phyloP scores from a whole-genome alignment of 2,113 vertebrate species.

The Peromyscus polionotus region DNA sequence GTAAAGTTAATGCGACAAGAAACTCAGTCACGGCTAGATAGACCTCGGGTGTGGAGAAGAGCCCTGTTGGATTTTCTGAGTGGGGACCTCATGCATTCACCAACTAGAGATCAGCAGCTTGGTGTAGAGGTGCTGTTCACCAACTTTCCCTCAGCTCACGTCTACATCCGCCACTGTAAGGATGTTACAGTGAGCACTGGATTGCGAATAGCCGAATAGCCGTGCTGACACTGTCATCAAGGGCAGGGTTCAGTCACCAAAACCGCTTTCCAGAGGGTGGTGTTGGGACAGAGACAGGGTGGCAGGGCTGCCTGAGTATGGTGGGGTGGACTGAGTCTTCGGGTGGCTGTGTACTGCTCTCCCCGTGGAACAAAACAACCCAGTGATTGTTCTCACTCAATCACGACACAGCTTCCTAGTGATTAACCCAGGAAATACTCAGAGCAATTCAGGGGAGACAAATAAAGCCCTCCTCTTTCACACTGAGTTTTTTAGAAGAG shows the following conservation, averaged over 20 bases:
- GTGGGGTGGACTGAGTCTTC: background rate
- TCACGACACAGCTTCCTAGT: background rate
- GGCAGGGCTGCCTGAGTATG: background rate
- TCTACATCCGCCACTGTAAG: background rate
- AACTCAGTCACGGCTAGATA: background rate
- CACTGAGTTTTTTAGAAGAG: background rate
- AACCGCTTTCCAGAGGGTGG: background rate
- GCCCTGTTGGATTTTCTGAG: background rate
- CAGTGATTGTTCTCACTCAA: background rate
- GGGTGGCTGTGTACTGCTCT: background rate
- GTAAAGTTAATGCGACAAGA: background rate
- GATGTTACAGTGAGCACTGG: background rate
- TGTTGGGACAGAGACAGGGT: too few species aligned
- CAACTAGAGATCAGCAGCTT: background rate
- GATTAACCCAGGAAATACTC: background rate
- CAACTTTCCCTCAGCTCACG: background rate
- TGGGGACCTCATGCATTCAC: background rate
- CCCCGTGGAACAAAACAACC: background rate
- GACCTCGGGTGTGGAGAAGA: background rate
- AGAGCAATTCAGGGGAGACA: constrained; percentile 30
- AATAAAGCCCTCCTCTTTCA: background rate
- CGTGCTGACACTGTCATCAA: background rate
- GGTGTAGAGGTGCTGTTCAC: background rate
- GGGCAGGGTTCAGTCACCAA: background rate
- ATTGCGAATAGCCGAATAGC: too few species aligned